A percentile compares a stretch with the other conserved stretches of the same genome.
phyloP scores from a whole-genome alignment of 92 coral and sea anemone species.

The Phymanthus crucifer region DNA sequence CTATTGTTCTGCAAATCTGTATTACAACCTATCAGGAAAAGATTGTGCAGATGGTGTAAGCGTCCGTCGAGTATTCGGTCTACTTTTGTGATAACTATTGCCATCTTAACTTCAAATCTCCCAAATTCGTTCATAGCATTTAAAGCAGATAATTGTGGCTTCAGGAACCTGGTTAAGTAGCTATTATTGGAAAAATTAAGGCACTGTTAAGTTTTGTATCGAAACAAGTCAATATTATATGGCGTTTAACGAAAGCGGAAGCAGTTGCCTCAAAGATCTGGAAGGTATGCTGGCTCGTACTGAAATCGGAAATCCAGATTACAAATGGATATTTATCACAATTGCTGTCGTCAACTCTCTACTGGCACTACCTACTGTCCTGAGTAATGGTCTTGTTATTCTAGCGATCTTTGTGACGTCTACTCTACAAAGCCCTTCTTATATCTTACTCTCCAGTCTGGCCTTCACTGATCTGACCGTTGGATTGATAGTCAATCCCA shows the following conservation, averaged over 20 bases:
- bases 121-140: no score
- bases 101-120: not conserved
- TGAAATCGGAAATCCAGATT: not conserved
- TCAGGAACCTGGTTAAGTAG: no score
- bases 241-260: not conserved
- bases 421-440: slow-evolving; percentile 1
- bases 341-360: not conserved
- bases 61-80: no score
- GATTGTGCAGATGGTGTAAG: no score
- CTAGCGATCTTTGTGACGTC: not conserved
- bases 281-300: not conserved
- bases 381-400: not conserved
- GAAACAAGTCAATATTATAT: not conserved
- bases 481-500: not conserved
- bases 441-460: not conserved
- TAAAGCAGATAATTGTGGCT: no score
- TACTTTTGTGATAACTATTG: not conserved
- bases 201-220: not conserved
- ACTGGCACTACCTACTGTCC: not conserved
- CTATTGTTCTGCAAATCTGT: no score
- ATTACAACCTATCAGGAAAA: no score
- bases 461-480: not conserved
- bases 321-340: not conserved
- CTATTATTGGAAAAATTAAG: not conserved
- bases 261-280: not conserved